Conservation (phyloP, 2,797 vertebrate genomes). For the Choloepus didactylus region DNA sequence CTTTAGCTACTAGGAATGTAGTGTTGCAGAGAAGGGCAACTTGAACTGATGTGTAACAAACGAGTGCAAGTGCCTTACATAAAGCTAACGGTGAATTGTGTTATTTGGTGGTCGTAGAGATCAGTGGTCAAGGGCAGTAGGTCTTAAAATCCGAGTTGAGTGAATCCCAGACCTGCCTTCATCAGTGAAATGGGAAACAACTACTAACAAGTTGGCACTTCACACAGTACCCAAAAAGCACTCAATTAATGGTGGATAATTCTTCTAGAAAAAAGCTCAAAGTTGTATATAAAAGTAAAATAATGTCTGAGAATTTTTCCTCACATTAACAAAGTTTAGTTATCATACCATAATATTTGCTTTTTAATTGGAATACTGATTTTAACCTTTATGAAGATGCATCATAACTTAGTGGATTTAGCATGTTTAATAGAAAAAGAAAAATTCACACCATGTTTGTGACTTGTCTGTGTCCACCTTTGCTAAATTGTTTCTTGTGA, state of each 20-base stretch:
- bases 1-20: fast-evolving
- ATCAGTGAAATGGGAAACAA: background rate
- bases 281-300: background rate
- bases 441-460: background rate
- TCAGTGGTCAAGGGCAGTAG: background rate
- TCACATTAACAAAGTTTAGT: background rate
- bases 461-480: background rate
- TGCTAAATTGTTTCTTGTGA: background rate
- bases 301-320: background rate
- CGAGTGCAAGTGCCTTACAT: too few species aligned
- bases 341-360: background rate
- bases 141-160: background rate
- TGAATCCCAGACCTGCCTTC: background rate
- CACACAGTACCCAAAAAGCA: background rate
- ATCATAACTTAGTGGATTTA: background rate
- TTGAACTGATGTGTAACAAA: background rate
- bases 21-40: background rate
- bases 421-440: background rate
- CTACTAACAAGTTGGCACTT: background rate
- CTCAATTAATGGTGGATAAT: background rate
- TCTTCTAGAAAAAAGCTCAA: background rate
- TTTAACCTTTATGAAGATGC: background rate
- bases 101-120: background rate
- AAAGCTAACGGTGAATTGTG: fast-evolving
- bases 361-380: background rate